A percentile compares a stretch with the other conserved stretches of the same genome.
Evolutionary conservation across 2,113 vertebrate species (phyloP).

Genomic region (Colinus virginianus): DNA sequence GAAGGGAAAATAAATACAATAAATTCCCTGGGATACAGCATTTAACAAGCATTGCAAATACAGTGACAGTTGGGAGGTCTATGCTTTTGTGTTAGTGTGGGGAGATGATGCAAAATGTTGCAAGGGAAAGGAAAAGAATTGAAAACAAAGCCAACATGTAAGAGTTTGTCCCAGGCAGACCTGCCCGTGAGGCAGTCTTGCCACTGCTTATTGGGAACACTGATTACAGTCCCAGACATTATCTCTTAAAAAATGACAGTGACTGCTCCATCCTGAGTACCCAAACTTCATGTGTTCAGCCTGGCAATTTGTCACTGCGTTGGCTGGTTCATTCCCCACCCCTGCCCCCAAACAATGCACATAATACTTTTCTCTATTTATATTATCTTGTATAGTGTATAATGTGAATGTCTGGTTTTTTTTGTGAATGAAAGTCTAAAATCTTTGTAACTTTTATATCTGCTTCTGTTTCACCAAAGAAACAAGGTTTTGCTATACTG

Average conservation of each 20-base stretch:
- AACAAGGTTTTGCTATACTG: constrained; percentile 87
- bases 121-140: constrained; percentile 14
- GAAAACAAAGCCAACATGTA: neutral
- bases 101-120: neutral
- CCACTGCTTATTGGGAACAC: constrained; percentile 29
- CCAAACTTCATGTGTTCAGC: constrained; percentile 1
- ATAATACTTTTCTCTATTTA: constrained; percentile 94
- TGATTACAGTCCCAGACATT: neutral
- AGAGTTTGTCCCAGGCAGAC: neutral
- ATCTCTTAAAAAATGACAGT: constrained; percentile 15
- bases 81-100: neutral
- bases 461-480: constrained; percentile 94
- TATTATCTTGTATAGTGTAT: constrained; percentile 91
- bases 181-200: constrained; percentile 50
- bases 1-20: neutral
- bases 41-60: neutral
- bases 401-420: constrained; percentile 90
- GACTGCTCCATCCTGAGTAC: constrained; percentile 4
- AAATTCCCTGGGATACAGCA: neutral
- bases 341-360: constrained; percentile 85
- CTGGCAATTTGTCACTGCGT: constrained; percentile 55
- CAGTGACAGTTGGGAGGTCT: neutral
- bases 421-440: constrained; percentile 87
- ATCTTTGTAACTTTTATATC: constrained; percentile 87
- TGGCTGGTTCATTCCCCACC: constrained; percentile 67